These are phyloP conservation scores for Lasioglossum calceatum DNA, from an alignment of 2,888 invertebrate genomes.

Conservation along the genomic window DNA sequence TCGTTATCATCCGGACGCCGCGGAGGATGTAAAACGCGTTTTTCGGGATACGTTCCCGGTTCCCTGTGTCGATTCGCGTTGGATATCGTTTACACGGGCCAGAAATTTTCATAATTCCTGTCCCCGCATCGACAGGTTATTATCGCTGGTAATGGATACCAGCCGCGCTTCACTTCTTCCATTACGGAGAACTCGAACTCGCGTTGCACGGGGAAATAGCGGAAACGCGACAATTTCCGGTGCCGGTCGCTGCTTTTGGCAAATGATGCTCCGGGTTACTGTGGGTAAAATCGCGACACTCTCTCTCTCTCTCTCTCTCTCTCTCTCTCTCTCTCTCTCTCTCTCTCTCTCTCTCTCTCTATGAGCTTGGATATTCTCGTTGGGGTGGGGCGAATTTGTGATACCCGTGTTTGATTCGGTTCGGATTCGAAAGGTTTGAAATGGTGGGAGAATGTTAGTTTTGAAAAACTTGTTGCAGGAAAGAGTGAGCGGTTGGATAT, in stretches of 20 bases:
- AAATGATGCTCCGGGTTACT: background rate
- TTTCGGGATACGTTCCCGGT: background rate
- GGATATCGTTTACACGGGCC: slow-evolving; percentile 17
- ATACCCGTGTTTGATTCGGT: background rate
- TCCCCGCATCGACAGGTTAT: slow-evolving; percentile 12
- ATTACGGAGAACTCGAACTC: slow-evolving; percentile 10
- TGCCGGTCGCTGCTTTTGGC: background rate
- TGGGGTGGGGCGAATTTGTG: background rate
- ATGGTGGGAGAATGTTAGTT: too few species aligned
- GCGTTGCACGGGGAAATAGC: background rate
- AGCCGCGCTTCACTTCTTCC: slow-evolving; percentile 11
- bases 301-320: too few species aligned
- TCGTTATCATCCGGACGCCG: background rate
- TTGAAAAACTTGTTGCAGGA: too few species aligned
- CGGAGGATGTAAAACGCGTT: slow-evolving; percentile 16
- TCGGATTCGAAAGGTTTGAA: background rate
- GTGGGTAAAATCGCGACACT: background rate
- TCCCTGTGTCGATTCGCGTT: background rate
- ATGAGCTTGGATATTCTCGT: background rate
- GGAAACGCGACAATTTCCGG: background rate
- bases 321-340: too few species aligned
- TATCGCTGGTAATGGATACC: slow-evolving; percentile 14
- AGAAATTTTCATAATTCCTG: slow-evolving; percentile 12
- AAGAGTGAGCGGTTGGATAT: too few species aligned
- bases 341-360: too few species aligned